Evolutionary conservation across 2,113 vertebrate species (phyloP), one percentile per base, ranked within the genome.

Genomic region (Alligator mississippiensis): DNA sequence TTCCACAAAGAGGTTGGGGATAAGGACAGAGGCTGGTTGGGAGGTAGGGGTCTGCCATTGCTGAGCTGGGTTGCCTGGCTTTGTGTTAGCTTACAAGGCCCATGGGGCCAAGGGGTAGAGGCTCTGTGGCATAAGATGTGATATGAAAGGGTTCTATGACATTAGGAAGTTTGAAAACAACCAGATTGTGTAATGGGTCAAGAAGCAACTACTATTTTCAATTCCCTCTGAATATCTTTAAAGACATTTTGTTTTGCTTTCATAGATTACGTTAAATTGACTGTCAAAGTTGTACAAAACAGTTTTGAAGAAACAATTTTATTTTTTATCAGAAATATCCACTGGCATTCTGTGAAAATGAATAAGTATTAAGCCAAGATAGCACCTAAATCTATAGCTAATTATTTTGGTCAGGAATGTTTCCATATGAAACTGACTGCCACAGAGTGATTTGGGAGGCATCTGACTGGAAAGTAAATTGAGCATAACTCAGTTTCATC

Each of bases 341-440:
- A 74, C 24, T 13, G n/a, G 18, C 34, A 92, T 57, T 77, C 85
- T 84, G 9, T 21, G 87, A 92, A 87, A 95, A 88, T 64, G 74
- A 80, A 54, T 85, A 24, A 34, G 3, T 54, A 77, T 24, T 34
- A 66, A 81, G 90, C 66, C 62, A 19, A 92, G 13, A 86, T 86
- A 94, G n/a, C 54, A 87, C 60, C 74, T 94, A 92, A 59, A 95
- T 60, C 75, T 82, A 88, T 2, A 82, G 55, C 16, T 62, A 70
- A 81, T 72, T 80, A 55, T 81, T 95, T 95, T 78, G 59, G 63
- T 96, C 83, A 88, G 88, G 64, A 88, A 74, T 16, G 68, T 88
- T 96, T 59, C 82, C 81, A 85, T 85, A 88, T 72, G 96, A 96
- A 96, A 95, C 57, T 30, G 80, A 93, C 78, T 91, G 82, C 82